A percentile compares a stretch with the other conserved stretches of the same genome.
phyloP scores from a whole-genome alignment of 2,888 invertebrate genomes.

The Apodemia zela region DNA sequence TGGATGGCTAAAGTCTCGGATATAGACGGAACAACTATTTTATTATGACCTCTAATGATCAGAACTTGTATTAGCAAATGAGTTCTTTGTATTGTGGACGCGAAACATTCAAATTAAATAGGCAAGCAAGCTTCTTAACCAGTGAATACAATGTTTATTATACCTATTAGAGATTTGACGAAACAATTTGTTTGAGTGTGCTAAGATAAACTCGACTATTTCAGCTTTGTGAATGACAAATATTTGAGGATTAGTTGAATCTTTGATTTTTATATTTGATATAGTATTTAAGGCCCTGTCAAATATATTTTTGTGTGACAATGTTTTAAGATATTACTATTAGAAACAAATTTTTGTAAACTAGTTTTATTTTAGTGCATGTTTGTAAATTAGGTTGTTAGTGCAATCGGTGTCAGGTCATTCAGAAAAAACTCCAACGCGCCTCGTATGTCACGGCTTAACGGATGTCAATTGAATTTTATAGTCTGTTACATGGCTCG shows the following conservation, averaged over 20 bases:
- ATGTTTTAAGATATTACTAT: neutral
- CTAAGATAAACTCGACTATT: conserved; percentile 62
- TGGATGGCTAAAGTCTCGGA: conserved; percentile 54
- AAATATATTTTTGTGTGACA: conserved; percentile 3
- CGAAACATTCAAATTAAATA: conserved; percentile 64
- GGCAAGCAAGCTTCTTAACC: conserved; percentile 76
- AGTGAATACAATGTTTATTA: conserved; percentile 75
- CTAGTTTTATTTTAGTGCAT: neutral
- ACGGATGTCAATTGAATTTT: conserved; percentile 70
- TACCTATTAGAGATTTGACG: conserved; percentile 77
- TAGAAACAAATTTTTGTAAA: neutral
- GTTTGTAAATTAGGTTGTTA: neutral
- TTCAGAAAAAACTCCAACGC: neutral
- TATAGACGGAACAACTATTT: conserved; percentile 49
- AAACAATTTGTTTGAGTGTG: conserved; percentile 68
- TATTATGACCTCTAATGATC: conserved; percentile 38
- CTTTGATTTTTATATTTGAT: conserved; percentile 44
- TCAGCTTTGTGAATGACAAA: conserved; percentile 45
- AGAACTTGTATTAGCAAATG: neutral
- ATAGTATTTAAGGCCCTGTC: conserved; percentile 23
- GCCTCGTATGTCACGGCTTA: conserved; percentile 37
- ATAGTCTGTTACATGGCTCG: conserved; percentile 58
- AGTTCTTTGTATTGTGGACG: conserved; percentile 39
- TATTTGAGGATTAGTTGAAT: conserved; percentile 60
- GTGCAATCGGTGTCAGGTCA: neutral